Evolutionary conservation across 2,797 vertebrate genomes (phyloP).

Genomic region (Coluber constrictor): DNA sequence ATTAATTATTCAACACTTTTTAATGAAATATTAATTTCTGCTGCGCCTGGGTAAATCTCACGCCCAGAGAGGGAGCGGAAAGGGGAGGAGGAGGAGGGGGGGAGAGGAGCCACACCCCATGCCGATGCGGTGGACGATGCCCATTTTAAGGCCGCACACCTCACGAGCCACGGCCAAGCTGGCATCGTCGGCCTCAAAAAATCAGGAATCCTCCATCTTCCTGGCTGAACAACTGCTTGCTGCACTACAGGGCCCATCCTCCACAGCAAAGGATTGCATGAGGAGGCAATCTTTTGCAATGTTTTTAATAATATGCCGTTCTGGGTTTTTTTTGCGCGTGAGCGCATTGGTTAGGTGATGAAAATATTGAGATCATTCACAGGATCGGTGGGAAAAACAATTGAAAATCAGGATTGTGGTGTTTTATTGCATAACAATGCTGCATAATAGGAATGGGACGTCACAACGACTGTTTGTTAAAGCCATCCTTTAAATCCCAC

Average conservation of each 20-base stretch:
- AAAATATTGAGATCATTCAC: not conserved
- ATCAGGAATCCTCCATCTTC: accelerated
- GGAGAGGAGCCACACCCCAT: not conserved
- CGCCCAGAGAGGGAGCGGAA: not conserved
- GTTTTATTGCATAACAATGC: not conserved
- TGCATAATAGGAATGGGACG: not conserved
- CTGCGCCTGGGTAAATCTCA: conserved; percentile 13
- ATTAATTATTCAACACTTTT: conserved; percentile 6
- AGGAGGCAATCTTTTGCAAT: not conserved
- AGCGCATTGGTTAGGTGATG: too few species aligned
- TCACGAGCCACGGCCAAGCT: accelerated
- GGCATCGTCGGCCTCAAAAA: not conserved
- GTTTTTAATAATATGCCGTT: not conserved
- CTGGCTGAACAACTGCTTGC: too few species aligned
- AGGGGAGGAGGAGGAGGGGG: not conserved
- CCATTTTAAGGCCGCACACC: not conserved
- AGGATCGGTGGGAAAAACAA: not conserved
- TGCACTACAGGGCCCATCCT: not conserved
- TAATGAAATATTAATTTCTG: conserved; percentile 33
- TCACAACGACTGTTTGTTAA: not conserved
- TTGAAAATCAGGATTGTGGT: not conserved
- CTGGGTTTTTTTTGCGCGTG: not conserved
- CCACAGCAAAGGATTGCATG: not conserved
- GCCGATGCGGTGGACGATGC: accelerated
- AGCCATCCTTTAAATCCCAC: not conserved